These are phyloP conservation scores for Cryptotermes secundus DNA, from an alignment of 1,140 invertebrate species.

Conservation along the genomic window DNA sequence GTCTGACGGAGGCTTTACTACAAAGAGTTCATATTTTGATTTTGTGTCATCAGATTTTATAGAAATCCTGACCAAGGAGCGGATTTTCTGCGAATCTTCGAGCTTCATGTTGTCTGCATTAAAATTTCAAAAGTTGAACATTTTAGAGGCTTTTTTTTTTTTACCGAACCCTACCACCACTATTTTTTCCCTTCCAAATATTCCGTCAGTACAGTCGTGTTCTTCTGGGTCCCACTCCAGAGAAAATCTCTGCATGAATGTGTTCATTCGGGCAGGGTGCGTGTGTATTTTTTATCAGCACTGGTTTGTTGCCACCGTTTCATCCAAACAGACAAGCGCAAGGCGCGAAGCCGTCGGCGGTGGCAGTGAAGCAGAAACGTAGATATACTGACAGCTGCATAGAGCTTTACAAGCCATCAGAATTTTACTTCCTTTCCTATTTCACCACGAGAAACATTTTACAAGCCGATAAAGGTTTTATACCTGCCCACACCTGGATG, in stretches of 20 bases:
- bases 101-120: too few relatives aligned
- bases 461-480: background rate
- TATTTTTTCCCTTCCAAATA: background rate
- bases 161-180: too few relatives aligned
- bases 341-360: background rate
- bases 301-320: background rate
- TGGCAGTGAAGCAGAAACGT: background rate
- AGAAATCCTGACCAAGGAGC: too few relatives aligned
- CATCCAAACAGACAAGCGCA: background rate
- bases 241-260: background rate
- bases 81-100: too few relatives aligned
- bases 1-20: too few relatives aligned
- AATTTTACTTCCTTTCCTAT: background rate
- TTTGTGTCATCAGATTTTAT: too few relatives aligned
- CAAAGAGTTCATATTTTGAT: too few relatives aligned
- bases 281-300: background rate
- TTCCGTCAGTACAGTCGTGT: background rate
- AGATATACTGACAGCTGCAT: background rate
- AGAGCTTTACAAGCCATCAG: background rate
- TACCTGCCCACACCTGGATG: background rate
- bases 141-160: too few relatives aligned
- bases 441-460: background rate
- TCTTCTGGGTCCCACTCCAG: background rate
- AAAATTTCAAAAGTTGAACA: too few relatives aligned
- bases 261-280: background rate